Percentiles rank a stretch among this genome's conserved stretches.
Conservation (phyloP, 2,113 vertebrate species). For the Smithornis capensis region DNA sequence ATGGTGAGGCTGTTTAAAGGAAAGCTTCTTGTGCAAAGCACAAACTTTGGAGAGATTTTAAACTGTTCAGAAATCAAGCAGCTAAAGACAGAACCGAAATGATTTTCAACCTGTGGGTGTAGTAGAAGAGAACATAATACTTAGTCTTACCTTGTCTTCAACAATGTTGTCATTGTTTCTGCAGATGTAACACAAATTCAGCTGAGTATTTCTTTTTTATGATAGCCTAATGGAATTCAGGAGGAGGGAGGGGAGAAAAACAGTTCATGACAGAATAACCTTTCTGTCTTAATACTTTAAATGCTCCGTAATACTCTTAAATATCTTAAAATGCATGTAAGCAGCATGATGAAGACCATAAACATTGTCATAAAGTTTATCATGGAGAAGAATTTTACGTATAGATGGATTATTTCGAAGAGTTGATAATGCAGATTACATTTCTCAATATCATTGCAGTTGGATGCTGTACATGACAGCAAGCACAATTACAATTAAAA, state of each 20-base stretch:
- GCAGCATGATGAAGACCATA: background rate
- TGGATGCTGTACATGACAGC: background rate
- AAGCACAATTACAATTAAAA: background rate
- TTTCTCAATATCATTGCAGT: background rate
- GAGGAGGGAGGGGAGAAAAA: background rate
- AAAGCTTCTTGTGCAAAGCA: background rate
- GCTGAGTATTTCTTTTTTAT: background rate
- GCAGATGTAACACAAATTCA: background rate
- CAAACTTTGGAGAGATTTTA: background rate
- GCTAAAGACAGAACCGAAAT: background rate
- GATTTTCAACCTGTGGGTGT: slow-evolving; percentile 14
- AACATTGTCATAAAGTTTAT: background rate
- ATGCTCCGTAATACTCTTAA: background rate
- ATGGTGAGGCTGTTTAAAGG: background rate
- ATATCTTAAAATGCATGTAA: background rate
- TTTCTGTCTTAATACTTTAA: background rate
- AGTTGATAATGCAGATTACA: background rate
- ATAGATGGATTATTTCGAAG: background rate
- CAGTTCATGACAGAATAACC: background rate
- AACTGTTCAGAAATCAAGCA: background rate
- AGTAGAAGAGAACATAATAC: background rate
- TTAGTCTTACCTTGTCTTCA: background rate
- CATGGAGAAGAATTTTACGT: background rate
- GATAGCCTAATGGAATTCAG: background rate
- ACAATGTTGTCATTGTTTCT: background rate